phyloP scores from a whole-genome alignment of 2,113 vertebrate genomes.

The Heptranchias perlo region DNA sequence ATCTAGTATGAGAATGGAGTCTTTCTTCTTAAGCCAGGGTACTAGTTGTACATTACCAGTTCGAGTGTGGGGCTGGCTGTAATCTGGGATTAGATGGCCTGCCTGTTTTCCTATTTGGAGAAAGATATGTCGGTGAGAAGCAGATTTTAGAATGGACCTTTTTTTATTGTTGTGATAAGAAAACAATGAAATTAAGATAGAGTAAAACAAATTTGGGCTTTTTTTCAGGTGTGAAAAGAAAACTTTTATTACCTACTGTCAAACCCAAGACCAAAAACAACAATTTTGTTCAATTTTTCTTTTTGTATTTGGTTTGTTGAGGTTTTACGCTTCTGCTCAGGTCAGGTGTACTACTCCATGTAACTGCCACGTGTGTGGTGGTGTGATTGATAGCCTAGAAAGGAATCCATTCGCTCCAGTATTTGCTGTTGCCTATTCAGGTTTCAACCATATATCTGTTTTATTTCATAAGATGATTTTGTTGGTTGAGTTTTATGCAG shows the following conservation, averaged over 20 bases:
- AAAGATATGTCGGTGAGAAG: background rate
- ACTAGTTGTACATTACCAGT: background rate
- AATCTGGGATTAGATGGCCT: background rate
- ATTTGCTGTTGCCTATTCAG: background rate
- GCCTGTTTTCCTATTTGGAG: background rate
- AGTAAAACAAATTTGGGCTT: slow-evolving; percentile 22
- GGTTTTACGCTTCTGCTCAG: background rate
- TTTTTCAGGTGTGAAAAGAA: background rate
- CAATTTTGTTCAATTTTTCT: background rate
- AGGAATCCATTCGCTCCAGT: background rate
- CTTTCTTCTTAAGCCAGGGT: background rate
- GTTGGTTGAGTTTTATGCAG: background rate
- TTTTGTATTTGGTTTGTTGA: background rate
- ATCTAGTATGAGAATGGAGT: background rate
- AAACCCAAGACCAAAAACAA: background rate
- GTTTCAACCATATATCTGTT: background rate
- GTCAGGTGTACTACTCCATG: background rate
- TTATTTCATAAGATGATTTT: background rate
- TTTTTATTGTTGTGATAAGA: background rate
- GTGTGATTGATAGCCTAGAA: background rate
- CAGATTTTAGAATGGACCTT: background rate
- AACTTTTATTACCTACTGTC: background rate
- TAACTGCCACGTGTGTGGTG: background rate
- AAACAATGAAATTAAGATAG: background rate
- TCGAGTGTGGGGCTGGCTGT: background rate